phyloP scores from a whole-genome alignment of 1,140 invertebrate species.

The Geopemphigus sp. region DNA sequence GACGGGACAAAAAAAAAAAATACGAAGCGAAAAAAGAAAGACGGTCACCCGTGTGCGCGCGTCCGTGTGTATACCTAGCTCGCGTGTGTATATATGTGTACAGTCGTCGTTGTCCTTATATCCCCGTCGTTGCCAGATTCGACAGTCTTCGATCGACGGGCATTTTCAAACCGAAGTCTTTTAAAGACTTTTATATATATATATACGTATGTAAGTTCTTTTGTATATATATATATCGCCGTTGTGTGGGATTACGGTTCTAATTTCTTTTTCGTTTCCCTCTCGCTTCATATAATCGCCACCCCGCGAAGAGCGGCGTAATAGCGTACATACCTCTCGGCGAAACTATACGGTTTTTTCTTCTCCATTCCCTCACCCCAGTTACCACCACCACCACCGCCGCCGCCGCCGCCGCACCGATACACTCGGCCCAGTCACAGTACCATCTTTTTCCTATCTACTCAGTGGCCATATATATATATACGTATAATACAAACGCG shows the following conservation, averaged over 20 bases:
- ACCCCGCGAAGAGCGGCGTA: neutral
- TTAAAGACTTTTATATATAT: neutral
- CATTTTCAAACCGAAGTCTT: constrained; percentile 25
- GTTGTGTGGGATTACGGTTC: constrained; percentile 20
- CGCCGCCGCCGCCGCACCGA: no score
- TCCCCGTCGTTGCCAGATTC: no score
- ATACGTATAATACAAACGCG: no score
- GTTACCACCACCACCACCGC: no score
- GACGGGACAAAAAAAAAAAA: neutral
- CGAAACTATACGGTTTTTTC: constrained; percentile 22
- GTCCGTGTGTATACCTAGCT: neutral
- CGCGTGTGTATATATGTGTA: no score
- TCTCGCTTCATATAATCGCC: constrained; percentile 39
- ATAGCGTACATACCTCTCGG: neutral
- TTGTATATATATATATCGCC: neutral
- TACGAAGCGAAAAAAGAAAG: neutral
- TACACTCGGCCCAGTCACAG: neutral
- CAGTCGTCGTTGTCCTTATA: no score
- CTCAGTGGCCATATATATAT: no score
- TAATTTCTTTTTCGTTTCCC: constrained; percentile 44
- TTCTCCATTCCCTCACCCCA: neutral
- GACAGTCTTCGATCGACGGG: constrained; percentile 30
- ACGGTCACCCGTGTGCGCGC: constrained; percentile 8
- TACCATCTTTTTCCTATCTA: no score
- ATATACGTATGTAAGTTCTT: no score